phyloP scores from a whole-genome alignment of 2,888 invertebrate genomes.

The Drosophila quasianomalipes region DNA sequence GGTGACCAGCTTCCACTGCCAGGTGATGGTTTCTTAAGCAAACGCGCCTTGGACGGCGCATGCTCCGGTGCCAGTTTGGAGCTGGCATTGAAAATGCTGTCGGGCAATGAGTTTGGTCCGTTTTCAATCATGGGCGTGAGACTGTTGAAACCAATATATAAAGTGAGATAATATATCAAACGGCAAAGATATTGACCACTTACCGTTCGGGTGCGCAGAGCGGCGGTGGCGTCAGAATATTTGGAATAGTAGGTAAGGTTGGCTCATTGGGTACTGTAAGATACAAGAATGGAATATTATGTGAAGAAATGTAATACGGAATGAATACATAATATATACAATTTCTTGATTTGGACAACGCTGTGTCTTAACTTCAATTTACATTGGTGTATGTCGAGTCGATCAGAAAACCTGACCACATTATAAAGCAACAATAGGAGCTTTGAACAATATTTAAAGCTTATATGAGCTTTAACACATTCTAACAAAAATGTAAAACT shows the following conservation, averaged over 20 bases:
- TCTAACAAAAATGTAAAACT: background rate
- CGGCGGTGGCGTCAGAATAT: conserved; percentile 85
- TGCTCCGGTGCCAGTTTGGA: conserved; percentile 86
- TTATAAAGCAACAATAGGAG: background rate
- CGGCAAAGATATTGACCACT: background rate
- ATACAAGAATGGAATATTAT: background rate
- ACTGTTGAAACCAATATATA: conserved; percentile 43
- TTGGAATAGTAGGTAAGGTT: conserved; percentile 57
- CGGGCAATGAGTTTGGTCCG: conserved; percentile 86
- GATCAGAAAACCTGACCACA: background rate
- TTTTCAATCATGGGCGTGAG: conserved; percentile 85
- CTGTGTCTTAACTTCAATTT: background rate
- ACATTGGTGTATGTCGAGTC: background rate
- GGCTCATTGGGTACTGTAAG: conserved; percentile 29
- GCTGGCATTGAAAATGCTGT: conserved; percentile 88
- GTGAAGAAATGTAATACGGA: too few species aligned
- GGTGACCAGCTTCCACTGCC: conserved; percentile 90
- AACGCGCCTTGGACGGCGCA: conserved; percentile 87
- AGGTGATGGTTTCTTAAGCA: conserved; percentile 84
- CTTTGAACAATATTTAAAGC: too few species aligned
- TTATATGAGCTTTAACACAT: too few species aligned
- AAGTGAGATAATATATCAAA: background rate
- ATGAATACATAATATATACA: background rate
- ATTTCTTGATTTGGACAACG: background rate
- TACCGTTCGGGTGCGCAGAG: conserved; percentile 85